Conservation (phyloP, 2,797 vertebrate genomes). For the Poecilia picta region DNA sequence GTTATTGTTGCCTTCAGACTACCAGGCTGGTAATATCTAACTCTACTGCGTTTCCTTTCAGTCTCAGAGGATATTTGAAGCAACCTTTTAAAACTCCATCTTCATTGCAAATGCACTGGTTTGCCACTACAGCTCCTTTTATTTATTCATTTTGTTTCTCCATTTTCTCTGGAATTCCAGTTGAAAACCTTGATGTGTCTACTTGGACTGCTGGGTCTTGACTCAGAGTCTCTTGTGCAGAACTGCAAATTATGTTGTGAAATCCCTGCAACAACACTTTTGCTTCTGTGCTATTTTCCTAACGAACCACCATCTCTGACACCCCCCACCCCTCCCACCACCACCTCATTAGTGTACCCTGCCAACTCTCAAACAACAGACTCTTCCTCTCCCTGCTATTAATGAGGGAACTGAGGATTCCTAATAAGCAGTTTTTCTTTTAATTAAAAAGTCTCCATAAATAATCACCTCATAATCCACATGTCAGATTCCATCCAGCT, state of each 20-base stretch:
- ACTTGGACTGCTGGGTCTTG: background rate
- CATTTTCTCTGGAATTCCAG: background rate
- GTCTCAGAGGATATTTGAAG: background rate
- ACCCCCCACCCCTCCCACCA: slow-evolving; percentile 3
- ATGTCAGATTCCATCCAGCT: slow-evolving; percentile 81
- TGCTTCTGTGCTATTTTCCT: slow-evolving; percentile 30
- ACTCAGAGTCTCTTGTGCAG: background rate
- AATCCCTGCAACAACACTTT: slow-evolving; percentile 17
- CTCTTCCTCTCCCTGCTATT: slow-evolving; percentile 76
- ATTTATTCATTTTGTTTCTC: background rate
- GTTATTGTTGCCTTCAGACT: too few relatives aligned
- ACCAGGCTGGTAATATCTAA: too few relatives aligned
- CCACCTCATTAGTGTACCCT: slow-evolving; percentile 78
- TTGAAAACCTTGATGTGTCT: background rate
- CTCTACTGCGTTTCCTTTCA: background rate
- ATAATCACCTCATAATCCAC: slow-evolving; percentile 86
- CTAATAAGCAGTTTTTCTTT: slow-evolving; percentile 85
- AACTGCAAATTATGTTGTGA: background rate
- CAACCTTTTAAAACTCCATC: background rate
- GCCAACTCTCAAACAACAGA: slow-evolving; percentile 74
- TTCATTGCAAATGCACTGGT: background rate
- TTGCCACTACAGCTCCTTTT: background rate
- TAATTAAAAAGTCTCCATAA: slow-evolving; percentile 86
- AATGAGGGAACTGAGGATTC: slow-evolving; percentile 82
- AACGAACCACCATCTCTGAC: slow-evolving; percentile 5